Evolutionary conservation across 2,888 invertebrate species (phyloP).

Genomic region (Andrena praecox): DNA sequence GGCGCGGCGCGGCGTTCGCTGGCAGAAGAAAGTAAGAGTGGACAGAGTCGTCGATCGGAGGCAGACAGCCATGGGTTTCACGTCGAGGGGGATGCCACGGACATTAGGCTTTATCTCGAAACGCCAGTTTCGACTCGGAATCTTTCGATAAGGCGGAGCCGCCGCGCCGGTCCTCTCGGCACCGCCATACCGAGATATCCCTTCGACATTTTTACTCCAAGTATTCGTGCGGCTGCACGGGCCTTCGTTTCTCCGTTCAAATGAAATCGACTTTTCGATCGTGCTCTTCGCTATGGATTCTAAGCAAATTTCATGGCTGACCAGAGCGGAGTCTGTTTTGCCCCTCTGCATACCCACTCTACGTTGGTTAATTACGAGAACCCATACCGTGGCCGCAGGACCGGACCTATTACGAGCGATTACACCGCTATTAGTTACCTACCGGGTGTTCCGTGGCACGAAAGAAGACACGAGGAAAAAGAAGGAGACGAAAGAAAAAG

Average conservation of each 20-base stretch:
- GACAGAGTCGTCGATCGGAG: neutral
- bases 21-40: constrained; percentile 18
- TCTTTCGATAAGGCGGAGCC: constrained; percentile 44
- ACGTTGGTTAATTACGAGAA: constrained; percentile 76
- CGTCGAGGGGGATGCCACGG: constrained; percentile 28
- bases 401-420: constrained; percentile 82
- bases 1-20: neutral
- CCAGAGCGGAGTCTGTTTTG: constrained; percentile 28
- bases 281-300: neutral
- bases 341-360: constrained; percentile 49
- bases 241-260: neutral
- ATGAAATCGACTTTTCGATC: neutral
- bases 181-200: constrained; percentile 31
- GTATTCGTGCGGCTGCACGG: neutral
- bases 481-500: constrained; percentile 57
- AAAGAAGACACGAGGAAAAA: constrained; percentile 64
- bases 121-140: constrained; percentile 47
- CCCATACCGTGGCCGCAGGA: constrained; percentile 75
- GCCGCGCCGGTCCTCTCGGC: constrained; percentile 10
- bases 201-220: constrained; percentile 29
- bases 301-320: neutral
- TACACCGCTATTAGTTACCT: constrained; percentile 83
- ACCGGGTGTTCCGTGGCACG: constrained; percentile 79
- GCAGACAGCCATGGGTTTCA: constrained; percentile 9
- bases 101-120: constrained; percentile 60